A percentile compares a stretch with the other conserved stretches of the same genome.
Conservation (phyloP, 1,140 invertebrate genomes). For the Vanessa atalanta region DNA sequence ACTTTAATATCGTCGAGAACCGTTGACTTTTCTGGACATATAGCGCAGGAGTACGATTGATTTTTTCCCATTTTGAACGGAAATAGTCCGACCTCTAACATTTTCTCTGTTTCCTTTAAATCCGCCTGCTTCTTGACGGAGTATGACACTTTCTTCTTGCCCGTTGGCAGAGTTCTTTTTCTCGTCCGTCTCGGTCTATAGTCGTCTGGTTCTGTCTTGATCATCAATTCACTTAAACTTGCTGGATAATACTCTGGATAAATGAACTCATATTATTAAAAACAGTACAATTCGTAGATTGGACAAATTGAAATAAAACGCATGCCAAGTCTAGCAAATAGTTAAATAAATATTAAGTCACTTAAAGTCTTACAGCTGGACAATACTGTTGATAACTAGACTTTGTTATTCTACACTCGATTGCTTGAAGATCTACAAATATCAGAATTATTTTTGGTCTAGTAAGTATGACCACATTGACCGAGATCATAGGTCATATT, state of each 20-base stretch:
- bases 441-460: no score
- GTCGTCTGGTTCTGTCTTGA: constrained; percentile 38
- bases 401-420: no score
- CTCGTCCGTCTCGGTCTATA: constrained; percentile 39
- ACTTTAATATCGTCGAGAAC: constrained; percentile 60
- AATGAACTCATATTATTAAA: neutral
- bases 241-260: neutral
- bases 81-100: constrained; percentile 60
- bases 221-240: constrained; percentile 1
- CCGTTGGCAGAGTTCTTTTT: constrained; percentile 38
- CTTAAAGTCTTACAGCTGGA: no score
- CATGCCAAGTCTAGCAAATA: no score
- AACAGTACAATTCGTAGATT: no score
- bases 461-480: no score
- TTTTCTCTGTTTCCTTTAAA: constrained; percentile 51
- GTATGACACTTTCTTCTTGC: constrained; percentile 48
- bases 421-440: no score
- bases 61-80: constrained; percentile 72
- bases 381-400: no score
- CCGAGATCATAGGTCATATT: no score
- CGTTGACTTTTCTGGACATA: constrained; percentile 59
- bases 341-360: no score
- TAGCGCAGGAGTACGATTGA: constrained; percentile 51
- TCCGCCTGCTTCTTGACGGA: constrained; percentile 46
- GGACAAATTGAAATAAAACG: no score